A percentile compares a stretch with the other conserved stretches of the same genome.
These are phyloP conservation scores for Phodopus roborovskii DNA, from an alignment of 2,113 vertebrate genomes.

Conservation along the genomic window DNA sequence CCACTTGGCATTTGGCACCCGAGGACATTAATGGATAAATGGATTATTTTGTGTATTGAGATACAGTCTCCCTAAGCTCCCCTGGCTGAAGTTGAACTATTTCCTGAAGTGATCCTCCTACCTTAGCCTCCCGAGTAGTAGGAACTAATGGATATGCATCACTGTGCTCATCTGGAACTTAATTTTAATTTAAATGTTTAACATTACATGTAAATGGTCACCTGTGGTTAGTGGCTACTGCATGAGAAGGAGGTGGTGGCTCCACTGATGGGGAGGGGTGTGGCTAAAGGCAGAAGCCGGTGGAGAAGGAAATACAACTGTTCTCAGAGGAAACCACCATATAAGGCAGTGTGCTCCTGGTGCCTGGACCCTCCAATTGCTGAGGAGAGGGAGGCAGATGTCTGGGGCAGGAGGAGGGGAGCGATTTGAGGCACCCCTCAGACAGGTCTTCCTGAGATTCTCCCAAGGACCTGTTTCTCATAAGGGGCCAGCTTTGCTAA, in stretches of 20 bases:
- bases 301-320: not conserved
- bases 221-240: not conserved
- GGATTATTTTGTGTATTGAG: not conserved
- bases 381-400: constrained; percentile 4
- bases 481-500: constrained; percentile 28
- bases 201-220: not conserved
- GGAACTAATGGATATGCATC: not conserved
- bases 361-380: not conserved
- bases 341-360: constrained; percentile 32
- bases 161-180: not conserved
- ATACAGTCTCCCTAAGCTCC: not conserved
- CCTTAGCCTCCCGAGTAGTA: not conserved
- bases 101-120: not conserved
- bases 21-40: not conserved
- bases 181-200: not conserved
- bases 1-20: not conserved
- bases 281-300: not conserved
- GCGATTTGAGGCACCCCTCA: not conserved
- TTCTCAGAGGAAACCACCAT: constrained; percentile 48
- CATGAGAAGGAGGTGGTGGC: not conserved
- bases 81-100: not conserved
- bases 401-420: not conserved
- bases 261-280: not conserved
- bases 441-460: constrained; percentile 65
- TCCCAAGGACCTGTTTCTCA: constrained; percentile 63